These are phyloP conservation scores for Hemiscyllium ocellatum DNA, from an alignment of 2,113 vertebrate species.

Conservation along the genomic window DNA sequence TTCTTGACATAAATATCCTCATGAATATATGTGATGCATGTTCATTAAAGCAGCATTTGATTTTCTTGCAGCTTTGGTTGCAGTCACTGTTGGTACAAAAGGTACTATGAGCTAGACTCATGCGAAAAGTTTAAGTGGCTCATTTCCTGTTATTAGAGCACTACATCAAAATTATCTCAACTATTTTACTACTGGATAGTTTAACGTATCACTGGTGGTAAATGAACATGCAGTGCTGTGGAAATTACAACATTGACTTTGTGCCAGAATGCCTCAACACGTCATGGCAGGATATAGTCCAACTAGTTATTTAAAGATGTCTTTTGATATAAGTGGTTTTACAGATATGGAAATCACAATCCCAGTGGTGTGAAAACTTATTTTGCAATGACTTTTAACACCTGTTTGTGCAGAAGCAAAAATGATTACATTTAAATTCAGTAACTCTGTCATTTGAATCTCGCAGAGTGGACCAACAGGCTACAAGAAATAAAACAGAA, in stretches of 20 bases:
- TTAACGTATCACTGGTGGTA: neutral
- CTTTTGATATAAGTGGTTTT: neutral
- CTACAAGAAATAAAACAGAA: neutral
- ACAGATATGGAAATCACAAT: neutral
- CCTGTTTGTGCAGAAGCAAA: neutral
- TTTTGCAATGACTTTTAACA: conserved; percentile 2
- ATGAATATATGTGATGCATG: neutral
- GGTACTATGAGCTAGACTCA: neutral
- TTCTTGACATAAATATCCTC: neutral
- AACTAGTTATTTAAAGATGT: conserved; percentile 6
- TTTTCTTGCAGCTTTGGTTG: neutral
- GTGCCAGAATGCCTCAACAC: conserved; percentile 17
- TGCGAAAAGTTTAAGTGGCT: conserved; percentile 12
- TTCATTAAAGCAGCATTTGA: too few relatives aligned
- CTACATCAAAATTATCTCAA: conserved; percentile 9
- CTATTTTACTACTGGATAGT: conserved; percentile 7
- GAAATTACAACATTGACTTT: conserved; percentile 27
- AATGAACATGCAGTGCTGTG: neutral
- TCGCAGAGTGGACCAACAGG: neutral
- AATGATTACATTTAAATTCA: neutral
- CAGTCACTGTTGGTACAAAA: neutral
- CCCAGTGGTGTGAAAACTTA: neutral
- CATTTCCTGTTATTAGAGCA: conserved; percentile 28
- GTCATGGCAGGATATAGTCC: neutral
- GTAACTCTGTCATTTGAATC: neutral